Conservation (phyloP, 2,888 invertebrate species). For the Eulithis testata region DNA sequence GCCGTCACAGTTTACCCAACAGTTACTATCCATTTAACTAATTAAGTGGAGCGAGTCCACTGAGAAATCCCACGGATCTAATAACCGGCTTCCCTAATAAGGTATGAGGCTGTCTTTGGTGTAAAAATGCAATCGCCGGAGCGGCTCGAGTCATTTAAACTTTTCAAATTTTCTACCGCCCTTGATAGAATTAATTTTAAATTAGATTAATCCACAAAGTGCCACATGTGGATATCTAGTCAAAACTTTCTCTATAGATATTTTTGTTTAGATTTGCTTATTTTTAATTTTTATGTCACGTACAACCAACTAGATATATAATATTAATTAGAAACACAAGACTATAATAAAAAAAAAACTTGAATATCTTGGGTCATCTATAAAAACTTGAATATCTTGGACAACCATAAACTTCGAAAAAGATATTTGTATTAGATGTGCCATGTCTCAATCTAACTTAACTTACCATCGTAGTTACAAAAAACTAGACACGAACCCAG, state of each 20-base stretch:
- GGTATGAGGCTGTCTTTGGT: conserved; percentile 80
- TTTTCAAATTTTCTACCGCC: conserved; percentile 82
- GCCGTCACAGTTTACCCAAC: conserved; percentile 14
- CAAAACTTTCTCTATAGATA: conserved; percentile 31
- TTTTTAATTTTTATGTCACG: too few relatives aligned
- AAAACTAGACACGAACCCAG: conserved; percentile 70
- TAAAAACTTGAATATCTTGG: too few relatives aligned
- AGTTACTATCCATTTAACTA: conserved; percentile 72
- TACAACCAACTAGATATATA: too few relatives aligned
- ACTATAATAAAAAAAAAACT: too few relatives aligned
- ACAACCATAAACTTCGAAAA: too few relatives aligned
- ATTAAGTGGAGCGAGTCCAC: conserved; percentile 75
- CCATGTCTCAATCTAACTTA: too few relatives aligned
- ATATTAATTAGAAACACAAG: too few relatives aligned
- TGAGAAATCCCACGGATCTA: conserved; percentile 74
- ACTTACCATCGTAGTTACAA: conserved; percentile 59
- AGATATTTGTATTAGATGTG: too few relatives aligned
- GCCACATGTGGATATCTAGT: conserved; percentile 70
- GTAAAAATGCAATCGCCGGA: conserved; percentile 81
- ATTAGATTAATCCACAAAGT: conserved; percentile 74
- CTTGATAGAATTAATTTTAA: conserved; percentile 77
- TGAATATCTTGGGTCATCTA: too few relatives aligned
- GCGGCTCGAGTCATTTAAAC: conserved; percentile 70
- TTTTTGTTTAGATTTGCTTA: too few relatives aligned
- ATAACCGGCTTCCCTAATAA: conserved; percentile 80